Evolutionary conservation across 1,140 invertebrate species (phyloP).

Genomic region (Bombus confusus): DNA sequence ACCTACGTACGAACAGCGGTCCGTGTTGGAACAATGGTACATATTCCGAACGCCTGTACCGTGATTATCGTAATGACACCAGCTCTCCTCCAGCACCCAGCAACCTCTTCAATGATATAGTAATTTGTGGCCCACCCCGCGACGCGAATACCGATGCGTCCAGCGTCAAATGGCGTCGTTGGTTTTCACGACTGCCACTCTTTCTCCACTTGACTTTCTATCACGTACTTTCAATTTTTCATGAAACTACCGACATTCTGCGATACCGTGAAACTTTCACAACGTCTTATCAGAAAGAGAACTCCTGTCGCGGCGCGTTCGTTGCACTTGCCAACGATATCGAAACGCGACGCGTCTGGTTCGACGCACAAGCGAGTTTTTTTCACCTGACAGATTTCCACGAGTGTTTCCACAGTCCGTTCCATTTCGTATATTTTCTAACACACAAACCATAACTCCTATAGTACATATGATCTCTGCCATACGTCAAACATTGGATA

Average conservation of each 20-base stretch:
- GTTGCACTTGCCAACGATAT: too few species aligned
- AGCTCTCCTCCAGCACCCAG: conserved; percentile 12
- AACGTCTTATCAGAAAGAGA: conserved; percentile 32
- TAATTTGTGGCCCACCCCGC: conserved; percentile 45
- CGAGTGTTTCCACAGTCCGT: too few species aligned
- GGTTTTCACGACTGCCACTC: conserved; percentile 38
- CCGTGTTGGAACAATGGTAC: conserved; percentile 57
- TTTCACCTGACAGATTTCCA: too few species aligned
- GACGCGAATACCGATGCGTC: conserved; percentile 55
- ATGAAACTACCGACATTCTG: neutral
- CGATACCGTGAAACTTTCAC: conserved; percentile 38
- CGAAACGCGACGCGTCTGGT: too few species aligned
- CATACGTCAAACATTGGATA: too few species aligned
- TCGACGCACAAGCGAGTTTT: too few species aligned
- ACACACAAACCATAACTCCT: too few species aligned
- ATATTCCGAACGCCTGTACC: conserved; percentile 33
- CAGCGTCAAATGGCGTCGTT: conserved; percentile 44
- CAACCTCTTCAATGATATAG: conserved; percentile 45
- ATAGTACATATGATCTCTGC: too few species aligned
- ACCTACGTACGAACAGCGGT: conserved; percentile 45
- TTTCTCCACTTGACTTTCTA: conserved; percentile 42
- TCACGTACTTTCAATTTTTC: conserved; percentile 4
- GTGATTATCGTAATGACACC: conserved; percentile 65
- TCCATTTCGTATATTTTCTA: too few species aligned
- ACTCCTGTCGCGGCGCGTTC: neutral